Evolutionary conservation across 1,140 invertebrate species (phyloP), one percentile per base, ranked within the genome.

Genomic region (Calycopis cecrops): DNA sequence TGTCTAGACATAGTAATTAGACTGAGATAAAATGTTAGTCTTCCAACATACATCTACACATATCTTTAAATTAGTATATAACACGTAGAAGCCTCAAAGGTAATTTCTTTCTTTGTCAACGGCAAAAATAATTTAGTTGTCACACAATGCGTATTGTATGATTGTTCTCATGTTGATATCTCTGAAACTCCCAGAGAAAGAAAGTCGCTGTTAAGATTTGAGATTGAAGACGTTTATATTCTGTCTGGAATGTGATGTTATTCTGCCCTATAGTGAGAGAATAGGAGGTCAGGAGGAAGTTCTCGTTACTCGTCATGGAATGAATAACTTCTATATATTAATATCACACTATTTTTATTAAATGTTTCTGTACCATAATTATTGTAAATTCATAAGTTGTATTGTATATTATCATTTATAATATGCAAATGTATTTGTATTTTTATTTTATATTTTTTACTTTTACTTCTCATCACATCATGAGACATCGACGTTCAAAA

Each of bases 141-240:
- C 38, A 42, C 40, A 60, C 62, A 63, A 63, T 63, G 57, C 49
- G 54, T 63, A 63, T 60, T 60, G 62, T 63, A 35, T 48, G 49
- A 37, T 33, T 35, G 38, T 58, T 65, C 57, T 54, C 61, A 59
- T 56, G 57, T 49, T 16, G 51, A 52, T 61, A 61, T 49, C 49
- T 44, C 37, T 9, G 44, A 16, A 33, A 35, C 34, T 62, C 52
- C 57, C 53, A 65, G 50, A 65, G 63, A 65, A 61, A 61, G 63
- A 65, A 65, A 65, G 63, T 58, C 37, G 38, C 37, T 9, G 51
- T 37, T 61, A 40, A 53, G 53, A 52, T 53, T 53, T 42, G n/a
- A 53, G 52, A 53, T 53, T 53, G 42, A 40, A 33, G 21, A 28
- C 21, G 18, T 53, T 44, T 9, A 21, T 53, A 16, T 44, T 16